Evolutionary conservation across 1,140 invertebrate genomes (phyloP), one percentile per base, ranked within the genome.

Genomic region (Palaemon carinicauda): DNA sequence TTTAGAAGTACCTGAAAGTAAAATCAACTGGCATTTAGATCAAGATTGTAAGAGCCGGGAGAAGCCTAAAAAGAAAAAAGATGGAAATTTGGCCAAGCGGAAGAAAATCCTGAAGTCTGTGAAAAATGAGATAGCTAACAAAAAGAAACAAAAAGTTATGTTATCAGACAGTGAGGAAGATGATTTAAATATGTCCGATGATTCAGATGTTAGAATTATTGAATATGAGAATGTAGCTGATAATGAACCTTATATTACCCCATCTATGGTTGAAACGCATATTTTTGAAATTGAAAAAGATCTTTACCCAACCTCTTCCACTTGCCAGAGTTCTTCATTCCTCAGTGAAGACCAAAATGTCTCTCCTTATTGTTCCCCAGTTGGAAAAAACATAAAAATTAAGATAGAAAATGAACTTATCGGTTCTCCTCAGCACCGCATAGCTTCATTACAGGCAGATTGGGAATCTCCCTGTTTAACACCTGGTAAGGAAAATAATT

Each of bases 1-100:
- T 50, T 15, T 41, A 14, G 50, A 78, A 10, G 73, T 85, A 19
- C 41, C 50, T n/a, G 52, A 86, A 52, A 80, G 24, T 56, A 78
- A 80, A 50, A 79, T 86, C 14, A 80, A 86, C 12, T 86, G 84
- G 84, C 84, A 86, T 71, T 69, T 86, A 33, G 84, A 86, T 56
- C 84, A 86, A 14, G 84, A 86, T 65, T 86, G 84, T 33, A 52
- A 78, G 21, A 86, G 84, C 54, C 79, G 50, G 53, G 21, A 80
- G 27, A 41, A 50, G 21, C n/a, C 19, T 2, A 50, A 51, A 33
- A 65, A 50, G n/a, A 86, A 78, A n/a, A 86, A 86, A 29, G 53
- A 50, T 29, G 56, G 17, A 24, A 86, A 41, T 29, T 60, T 41
- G 14, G 50, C 54, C 24, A 21, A 54, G 19, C 77, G 24, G n/a